These are phyloP conservation scores for Muricea muricata DNA, from an alignment of 92 coral and sea anemone genomes.

Conservation along the genomic window DNA sequence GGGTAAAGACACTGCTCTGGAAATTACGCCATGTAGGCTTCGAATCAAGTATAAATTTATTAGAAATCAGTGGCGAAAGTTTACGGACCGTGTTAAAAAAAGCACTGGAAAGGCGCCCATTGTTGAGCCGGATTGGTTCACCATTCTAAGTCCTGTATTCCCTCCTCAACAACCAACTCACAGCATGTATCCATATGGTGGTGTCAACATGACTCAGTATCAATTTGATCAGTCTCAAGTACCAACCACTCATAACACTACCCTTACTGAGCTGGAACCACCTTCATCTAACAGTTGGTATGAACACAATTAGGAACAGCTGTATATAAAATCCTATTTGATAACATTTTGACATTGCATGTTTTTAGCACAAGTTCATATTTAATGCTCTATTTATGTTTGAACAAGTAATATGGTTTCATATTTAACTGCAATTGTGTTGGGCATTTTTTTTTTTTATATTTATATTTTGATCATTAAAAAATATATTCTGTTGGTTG, in stretches of 20 bases:
- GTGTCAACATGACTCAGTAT: not conserved
- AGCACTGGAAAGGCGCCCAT: slow-evolving; percentile 55
- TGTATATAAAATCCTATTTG: too few species aligned
- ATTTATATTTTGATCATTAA: too few species aligned
- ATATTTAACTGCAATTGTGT: too few species aligned
- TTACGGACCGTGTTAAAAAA: slow-evolving; percentile 47
- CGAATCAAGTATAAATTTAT: slow-evolving; percentile 48
- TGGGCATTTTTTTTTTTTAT: too few species aligned
- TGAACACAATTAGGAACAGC: slow-evolving; percentile 20
- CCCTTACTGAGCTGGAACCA: slow-evolving; percentile 30
- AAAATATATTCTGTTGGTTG: too few species aligned
- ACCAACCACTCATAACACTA: slow-evolving; percentile 3
- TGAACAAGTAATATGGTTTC: too few species aligned
- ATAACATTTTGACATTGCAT: too few species aligned
- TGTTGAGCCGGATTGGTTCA: slow-evolving; percentile 63
- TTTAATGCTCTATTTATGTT: too few species aligned
- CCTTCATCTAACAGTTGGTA: slow-evolving; percentile 30
- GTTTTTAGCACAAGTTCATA: too few species aligned
- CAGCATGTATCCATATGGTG: slow-evolving; percentile 18
- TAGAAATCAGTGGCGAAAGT: slow-evolving; percentile 50
- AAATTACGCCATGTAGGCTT: slow-evolving; percentile 46
- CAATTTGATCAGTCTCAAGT: slow-evolving; percentile 21
- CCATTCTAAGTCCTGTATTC: slow-evolving; percentile 59
- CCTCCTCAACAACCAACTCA: slow-evolving; percentile 33
- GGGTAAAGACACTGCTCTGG: slow-evolving; percentile 31